Percentiles rank a stretch among this genome's conserved stretches.
Conservation (phyloP, 2,113 vertebrate genomes). For the Psammodynastes pulverulentus region DNA sequence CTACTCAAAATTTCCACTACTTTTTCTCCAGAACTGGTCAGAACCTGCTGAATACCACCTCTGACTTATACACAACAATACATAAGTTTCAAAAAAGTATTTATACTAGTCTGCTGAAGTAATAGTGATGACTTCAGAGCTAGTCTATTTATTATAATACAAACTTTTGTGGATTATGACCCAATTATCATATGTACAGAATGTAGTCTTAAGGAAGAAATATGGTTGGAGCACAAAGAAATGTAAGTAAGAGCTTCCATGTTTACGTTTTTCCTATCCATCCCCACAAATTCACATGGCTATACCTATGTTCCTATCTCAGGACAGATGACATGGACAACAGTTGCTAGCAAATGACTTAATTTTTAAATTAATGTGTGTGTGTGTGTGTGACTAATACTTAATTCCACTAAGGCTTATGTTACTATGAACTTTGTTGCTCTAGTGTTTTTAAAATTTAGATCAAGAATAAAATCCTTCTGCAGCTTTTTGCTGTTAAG, state of each 20-base stretch:
- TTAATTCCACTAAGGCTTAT: conserved; percentile 7
- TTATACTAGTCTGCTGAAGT: background rate
- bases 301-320: background rate
- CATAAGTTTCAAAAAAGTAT: background rate
- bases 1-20: too few species aligned
- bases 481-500: background rate
- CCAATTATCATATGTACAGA: background rate
- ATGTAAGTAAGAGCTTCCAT: background rate
- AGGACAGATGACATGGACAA: background rate
- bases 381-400: background rate
- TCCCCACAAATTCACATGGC: background rate
- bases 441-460: background rate
- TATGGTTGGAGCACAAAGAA: background rate
- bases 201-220: background rate
- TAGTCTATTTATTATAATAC: background rate
- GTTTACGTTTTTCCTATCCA: background rate
- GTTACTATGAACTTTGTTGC: background rate
- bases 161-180: background rate
- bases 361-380: background rate
- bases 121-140: background rate
- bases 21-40: too few species aligned
- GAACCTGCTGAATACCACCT: too few species aligned
- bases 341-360: background rate
- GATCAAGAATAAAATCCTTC: background rate
- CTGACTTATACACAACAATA: background rate